Conservation (phyloP, 2,888 invertebrate genomes). For the Idaea straminata region DNA sequence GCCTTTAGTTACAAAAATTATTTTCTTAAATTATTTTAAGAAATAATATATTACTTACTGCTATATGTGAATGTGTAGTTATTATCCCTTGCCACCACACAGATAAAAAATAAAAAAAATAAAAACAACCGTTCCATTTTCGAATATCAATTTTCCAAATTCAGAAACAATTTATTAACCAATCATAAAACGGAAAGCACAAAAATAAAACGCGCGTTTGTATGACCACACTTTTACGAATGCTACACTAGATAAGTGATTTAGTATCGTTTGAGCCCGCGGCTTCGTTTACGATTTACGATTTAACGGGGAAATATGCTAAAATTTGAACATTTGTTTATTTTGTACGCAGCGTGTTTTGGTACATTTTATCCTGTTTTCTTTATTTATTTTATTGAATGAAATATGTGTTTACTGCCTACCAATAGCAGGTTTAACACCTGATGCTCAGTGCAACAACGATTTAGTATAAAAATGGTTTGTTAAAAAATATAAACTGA, state of each 20-base stretch:
- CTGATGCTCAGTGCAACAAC: background rate
- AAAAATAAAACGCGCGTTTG: background rate
- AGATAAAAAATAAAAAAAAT: slow-evolving; percentile 14
- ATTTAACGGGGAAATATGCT: background rate
- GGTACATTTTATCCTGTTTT: background rate
- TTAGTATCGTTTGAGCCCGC: background rate
- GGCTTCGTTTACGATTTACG: background rate
- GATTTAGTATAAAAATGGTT: background rate
- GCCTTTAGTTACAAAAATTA: too few species aligned
- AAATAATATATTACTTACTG: slow-evolving; percentile 22
- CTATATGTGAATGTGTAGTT: slow-evolving; percentile 27
- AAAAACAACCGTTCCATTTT: slow-evolving; percentile 20
- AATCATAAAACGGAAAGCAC: background rate
- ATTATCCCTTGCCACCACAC: slow-evolving; percentile 18
- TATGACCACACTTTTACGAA: background rate
- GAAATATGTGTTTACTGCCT: background rate
- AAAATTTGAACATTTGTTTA: background rate
- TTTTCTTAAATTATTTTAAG: too few species aligned
- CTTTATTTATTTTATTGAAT: background rate
- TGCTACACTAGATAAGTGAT: slow-evolving; percentile 1
- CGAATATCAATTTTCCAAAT: background rate
- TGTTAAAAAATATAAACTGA: too few species aligned
- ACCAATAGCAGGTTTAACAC: background rate
- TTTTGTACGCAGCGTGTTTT: background rate
- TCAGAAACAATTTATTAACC: background rate